Percentiles rank a stretch among this genome's conserved stretches.
Conservation (phyloP, 2,888 invertebrate species). For the Monopis laevigella region DNA sequence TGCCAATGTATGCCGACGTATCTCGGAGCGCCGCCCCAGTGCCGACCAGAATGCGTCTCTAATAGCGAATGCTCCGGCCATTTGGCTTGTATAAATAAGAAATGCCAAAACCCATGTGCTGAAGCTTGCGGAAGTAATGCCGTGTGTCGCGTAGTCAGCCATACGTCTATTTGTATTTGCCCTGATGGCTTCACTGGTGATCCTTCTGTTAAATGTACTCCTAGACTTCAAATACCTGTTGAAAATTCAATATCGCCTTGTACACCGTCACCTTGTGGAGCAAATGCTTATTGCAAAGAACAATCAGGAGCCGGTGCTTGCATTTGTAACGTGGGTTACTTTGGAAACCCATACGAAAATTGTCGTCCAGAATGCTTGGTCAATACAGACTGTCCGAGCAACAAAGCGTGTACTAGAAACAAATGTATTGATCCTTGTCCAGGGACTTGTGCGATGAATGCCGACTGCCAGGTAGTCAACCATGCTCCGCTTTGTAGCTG, state of each 20-base stretch:
- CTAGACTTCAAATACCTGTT: conserved; percentile 27
- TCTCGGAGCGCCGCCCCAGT: conserved; percentile 76
- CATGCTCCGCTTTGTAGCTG: conserved; percentile 78
- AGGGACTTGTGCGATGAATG: conserved; percentile 79
- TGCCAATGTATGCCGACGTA: conserved; percentile 76
- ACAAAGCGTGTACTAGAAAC: conserved; percentile 74
- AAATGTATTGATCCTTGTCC: conserved; percentile 83
- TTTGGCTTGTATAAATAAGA: conserved; percentile 78
- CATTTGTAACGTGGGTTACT: conserved; percentile 74
- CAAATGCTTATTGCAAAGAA: conserved; percentile 71
- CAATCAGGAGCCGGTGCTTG: conserved; percentile 71
- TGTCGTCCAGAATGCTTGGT: conserved; percentile 79
- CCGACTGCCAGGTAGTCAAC: conserved; percentile 78
- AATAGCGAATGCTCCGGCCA: conserved; percentile 76
- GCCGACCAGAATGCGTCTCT: conserved; percentile 76
- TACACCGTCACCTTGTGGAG: conserved; percentile 70
- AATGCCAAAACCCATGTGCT: conserved; percentile 80
- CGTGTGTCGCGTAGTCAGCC: conserved; percentile 79
- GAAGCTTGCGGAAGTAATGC: conserved; percentile 79
- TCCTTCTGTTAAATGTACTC: conserved; percentile 73
- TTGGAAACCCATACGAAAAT: conserved; percentile 83
- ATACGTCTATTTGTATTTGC: conserved; percentile 78
- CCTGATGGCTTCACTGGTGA: conserved; percentile 75
- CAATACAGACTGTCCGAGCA: conserved; percentile 77
- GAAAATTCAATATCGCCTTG: conserved; percentile 60